Base-by-base conservation (phyloP, 2,797 vertebrate species). In the Apogon talboti region DNA sequence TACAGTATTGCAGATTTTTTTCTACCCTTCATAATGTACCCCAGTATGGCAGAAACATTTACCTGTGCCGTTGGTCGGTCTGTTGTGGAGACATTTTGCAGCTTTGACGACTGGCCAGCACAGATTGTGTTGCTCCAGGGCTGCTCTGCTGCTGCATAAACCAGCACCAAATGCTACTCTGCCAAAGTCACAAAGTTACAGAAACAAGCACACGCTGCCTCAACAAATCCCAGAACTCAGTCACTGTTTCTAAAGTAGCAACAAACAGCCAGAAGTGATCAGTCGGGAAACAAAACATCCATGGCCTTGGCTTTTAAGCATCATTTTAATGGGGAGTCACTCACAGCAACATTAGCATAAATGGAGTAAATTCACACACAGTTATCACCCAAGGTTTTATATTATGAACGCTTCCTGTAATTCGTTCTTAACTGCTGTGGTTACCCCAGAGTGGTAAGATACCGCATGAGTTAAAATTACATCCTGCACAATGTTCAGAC, bases 121-220 rank as follows among this genome's bases (percentile, higher is more conserved):
- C 56, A 51, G 49, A 70, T 9, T 60, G 53, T 28, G 12, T 60
- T 21, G 54, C 41, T 66, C 9, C 62, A 46, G 41, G 48, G 54
- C 44, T 45, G 56, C 46, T 7, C 9, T 16, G 42, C 46, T 57
- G 60, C 78, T 54, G 61, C 49, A 49, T 4, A 46, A 58, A 70
- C 47, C 35, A 37, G 33, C 14, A 35, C 11, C 4, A 49, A 55
- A 65, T 59, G 51, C 52, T 56, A 38, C 12, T 28, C 10, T 48
- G 11, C 33, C 43, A 83, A 57, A 67, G 68, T 67, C 50, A 73
- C 66, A 68, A 66, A 77, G 82, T 74, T 69, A 49, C 81, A 71
- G 28, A 69, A 70, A 66, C 15, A 48, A 33, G 21, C 37, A 60
- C 62, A 75, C 8, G 7, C 24, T 71, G 58, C 37, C 21, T 33